Percentiles rank a stretch among this genome's conserved stretches.
phyloP scores from a whole-genome alignment of 2,888 invertebrate species.

The Thymelicus sylvestris region DNA sequence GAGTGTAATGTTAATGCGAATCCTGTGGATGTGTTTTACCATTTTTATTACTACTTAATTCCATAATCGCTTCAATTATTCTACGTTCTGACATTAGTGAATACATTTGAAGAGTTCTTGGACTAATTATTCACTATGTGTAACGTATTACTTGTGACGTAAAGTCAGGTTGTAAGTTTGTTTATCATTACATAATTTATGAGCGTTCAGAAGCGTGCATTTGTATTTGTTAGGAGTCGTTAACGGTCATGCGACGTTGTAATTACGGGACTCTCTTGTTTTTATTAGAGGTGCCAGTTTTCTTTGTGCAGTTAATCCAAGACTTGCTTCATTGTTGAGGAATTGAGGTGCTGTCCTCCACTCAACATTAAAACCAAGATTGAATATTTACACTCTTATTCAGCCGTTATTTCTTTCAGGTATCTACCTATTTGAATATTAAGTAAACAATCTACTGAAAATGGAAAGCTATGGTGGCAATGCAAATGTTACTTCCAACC shows the following conservation, averaged over 20 bases:
- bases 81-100: constrained; percentile 33
- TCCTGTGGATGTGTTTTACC: constrained; percentile 34
- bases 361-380: neutral
- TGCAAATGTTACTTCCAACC: no score
- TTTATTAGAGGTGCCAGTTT: constrained; percentile 6
- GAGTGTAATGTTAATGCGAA: constrained; percentile 30
- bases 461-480: neutral
- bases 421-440: neutral
- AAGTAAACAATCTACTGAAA: neutral
- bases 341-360: neutral
- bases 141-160: constrained; percentile 57
- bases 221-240: constrained; percentile 31
- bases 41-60: constrained; percentile 28
- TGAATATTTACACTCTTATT: neutral
- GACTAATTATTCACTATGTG: constrained; percentile 62
- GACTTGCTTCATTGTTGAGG: constrained; percentile 1
- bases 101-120: constrained; percentile 48
- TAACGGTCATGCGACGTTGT: constrained; percentile 29
- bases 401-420: neutral
- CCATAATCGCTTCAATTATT: constrained; percentile 37
- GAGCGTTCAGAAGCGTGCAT: constrained; percentile 38
- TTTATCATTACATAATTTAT: constrained; percentile 51
- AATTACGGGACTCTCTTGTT: constrained; percentile 26
- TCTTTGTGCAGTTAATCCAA: constrained; percentile 1
- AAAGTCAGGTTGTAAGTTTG: constrained; percentile 41